Conservation (phyloP, 2,797 vertebrate genomes). For the Rhodeus uyekii region DNA sequence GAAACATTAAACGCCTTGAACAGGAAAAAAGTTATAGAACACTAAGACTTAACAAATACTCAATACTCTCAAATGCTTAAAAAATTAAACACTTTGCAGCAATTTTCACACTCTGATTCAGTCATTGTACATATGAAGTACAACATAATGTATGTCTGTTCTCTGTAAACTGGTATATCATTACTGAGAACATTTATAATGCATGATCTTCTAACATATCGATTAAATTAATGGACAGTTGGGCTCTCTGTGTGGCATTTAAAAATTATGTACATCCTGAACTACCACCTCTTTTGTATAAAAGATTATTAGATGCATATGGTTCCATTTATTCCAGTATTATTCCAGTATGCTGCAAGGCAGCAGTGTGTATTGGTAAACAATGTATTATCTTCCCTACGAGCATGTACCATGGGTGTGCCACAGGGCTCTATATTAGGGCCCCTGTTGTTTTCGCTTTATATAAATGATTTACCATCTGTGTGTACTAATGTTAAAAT, state of each 20-base stretch:
- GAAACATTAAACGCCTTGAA: neutral
- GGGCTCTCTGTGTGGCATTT: neutral
- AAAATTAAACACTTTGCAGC: too few species aligned
- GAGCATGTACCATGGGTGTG: too few species aligned
- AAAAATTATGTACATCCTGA: neutral
- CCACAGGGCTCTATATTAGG: too few species aligned
- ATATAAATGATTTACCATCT: too few species aligned
- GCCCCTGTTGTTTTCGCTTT: too few species aligned
- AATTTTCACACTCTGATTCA: neutral
- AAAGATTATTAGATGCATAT: neutral
- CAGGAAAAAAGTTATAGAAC: neutral
- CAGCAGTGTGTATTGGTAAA: too few species aligned
- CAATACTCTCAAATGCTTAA: too few species aligned
- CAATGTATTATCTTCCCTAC: too few species aligned
- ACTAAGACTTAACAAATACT: neutral
- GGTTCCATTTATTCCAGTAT: neutral
- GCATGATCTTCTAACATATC: neutral
- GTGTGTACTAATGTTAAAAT: too few species aligned
- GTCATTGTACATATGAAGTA: neutral
- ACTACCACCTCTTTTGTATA: neutral
- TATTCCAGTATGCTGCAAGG: too few species aligned
- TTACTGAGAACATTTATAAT: conserved; percentile 10
- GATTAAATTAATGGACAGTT: conserved; percentile 23
- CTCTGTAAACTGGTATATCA: neutral
- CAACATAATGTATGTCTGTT: neutral